Percentiles rank a stretch among this genome's conserved stretches.
Evolutionary conservation across 1,140 invertebrate species (phyloP).

Genomic region (Matsumurasca onukii): DNA sequence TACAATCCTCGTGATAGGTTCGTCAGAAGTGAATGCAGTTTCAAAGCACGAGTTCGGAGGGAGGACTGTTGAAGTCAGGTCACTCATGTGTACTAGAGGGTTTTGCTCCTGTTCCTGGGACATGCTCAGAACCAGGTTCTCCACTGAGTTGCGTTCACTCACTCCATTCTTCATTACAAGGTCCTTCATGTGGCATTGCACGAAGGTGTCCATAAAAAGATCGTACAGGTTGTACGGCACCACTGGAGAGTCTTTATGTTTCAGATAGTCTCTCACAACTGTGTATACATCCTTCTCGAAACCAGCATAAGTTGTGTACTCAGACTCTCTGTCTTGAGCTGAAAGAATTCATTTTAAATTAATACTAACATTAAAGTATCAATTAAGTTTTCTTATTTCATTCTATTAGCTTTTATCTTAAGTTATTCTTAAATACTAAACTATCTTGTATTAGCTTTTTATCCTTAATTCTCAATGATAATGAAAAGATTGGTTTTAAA

Average conservation of each 20-base stretch:
- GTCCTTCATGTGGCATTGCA: slow-evolving; percentile 10
- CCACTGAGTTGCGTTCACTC: slow-evolving; percentile 14
- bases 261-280: slow-evolving; percentile 34
- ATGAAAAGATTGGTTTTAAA: too few species aligned
- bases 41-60: slow-evolving; percentile 45
- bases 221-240: slow-evolving; percentile 30
- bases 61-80: slow-evolving; percentile 14
- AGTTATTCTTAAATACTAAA: too few species aligned
- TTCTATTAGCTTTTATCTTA: too few species aligned
- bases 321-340: slow-evolving; percentile 30
- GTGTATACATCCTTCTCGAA: slow-evolving; percentile 34
- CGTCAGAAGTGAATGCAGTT: slow-evolving; percentile 49
- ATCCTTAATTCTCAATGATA: too few species aligned
- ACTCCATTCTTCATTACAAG: slow-evolving; percentile 12
- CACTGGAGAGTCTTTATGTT: slow-evolving; percentile 22
- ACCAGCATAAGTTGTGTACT: slow-evolving; percentile 27
- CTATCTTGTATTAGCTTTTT: too few species aligned
- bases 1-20: slow-evolving; percentile 46
- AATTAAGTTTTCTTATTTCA: too few species aligned
- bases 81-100: neutral
- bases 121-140: slow-evolving; percentile 22
- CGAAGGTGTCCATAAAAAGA: slow-evolving; percentile 30
- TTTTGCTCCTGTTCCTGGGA: neutral
- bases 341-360: slow-evolving; percentile 24
- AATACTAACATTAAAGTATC: too few species aligned